Percentiles rank a stretch among this genome's conserved stretches.
Conservation (phyloP, 2,797 vertebrate species). For the Champsocephalus gunnari region DNA sequence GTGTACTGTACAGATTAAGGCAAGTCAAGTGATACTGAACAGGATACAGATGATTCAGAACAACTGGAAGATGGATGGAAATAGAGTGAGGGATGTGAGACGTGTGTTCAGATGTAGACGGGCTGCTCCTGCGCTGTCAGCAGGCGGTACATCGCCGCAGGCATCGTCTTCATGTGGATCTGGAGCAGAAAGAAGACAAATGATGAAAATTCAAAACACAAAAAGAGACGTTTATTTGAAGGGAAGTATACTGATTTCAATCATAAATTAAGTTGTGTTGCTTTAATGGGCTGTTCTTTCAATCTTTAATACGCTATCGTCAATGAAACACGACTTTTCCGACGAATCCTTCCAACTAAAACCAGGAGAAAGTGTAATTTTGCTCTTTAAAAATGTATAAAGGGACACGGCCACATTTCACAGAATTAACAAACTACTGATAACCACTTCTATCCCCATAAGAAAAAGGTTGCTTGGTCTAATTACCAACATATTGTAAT, state of each 20-base stretch:
- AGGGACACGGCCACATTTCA: too few relatives aligned
- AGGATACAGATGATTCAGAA: constrained; percentile 36
- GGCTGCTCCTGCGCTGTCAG: constrained; percentile 94
- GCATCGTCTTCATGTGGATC: constrained; percentile 99
- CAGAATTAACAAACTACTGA: too few relatives aligned
- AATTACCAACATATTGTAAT: too few relatives aligned
- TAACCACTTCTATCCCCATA: too few relatives aligned
- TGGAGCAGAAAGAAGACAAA: constrained; percentile 65
- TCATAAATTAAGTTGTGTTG: neutral
- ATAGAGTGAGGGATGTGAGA: constrained; percentile 13
- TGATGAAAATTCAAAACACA: neutral
- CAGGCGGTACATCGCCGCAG: constrained; percentile 98
- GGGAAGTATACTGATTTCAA: constrained; percentile 1
- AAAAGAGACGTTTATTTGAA: neutral
- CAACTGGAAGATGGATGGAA: constrained; percentile 30
- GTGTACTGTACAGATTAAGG: constrained; percentile 81
- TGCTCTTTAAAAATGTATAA: too few relatives aligned
- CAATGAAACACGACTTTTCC: constrained; percentile 1
- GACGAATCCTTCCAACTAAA: neutral
- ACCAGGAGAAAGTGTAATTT: neutral
- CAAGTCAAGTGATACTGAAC: constrained; percentile 77
- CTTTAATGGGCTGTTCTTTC: neutral
- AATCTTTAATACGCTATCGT: neutral
- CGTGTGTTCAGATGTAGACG: constrained; percentile 81
- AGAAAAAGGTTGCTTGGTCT: too few relatives aligned